phyloP scores from a whole-genome alignment of 2,888 invertebrate species.

The Dasypolia templi region DNA sequence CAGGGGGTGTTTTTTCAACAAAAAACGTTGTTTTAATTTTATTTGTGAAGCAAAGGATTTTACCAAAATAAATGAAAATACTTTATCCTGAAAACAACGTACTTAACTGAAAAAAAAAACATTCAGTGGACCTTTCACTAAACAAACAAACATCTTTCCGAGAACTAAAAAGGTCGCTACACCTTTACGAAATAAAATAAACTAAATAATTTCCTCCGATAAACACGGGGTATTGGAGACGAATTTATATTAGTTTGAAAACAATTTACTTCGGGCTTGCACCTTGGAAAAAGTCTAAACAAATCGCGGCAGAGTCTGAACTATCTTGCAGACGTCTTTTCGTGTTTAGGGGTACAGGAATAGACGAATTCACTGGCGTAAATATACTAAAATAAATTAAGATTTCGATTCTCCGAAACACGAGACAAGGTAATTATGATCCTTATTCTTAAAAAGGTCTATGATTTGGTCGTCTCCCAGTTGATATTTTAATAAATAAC shows the following conservation, averaged over 20 bases:
- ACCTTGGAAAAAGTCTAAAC: constrained; percentile 77
- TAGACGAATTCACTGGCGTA: constrained; percentile 1
- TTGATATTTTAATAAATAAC: too few species aligned
- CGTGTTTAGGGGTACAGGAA: constrained; percentile 55
- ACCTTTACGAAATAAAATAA: constrained; percentile 50
- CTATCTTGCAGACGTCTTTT: constrained; percentile 68
- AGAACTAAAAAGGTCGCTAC: constrained; percentile 46
- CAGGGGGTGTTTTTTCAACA: too few species aligned
- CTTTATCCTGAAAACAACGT: neutral
- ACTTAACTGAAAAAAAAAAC: neutral
- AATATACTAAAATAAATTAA: neutral
- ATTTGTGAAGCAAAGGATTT: neutral
- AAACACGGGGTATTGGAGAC: constrained; percentile 69
- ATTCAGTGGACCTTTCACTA: constrained; percentile 12
- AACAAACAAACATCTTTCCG: constrained; percentile 29
- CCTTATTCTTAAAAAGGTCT: too few species aligned
- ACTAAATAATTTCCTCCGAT: constrained; percentile 67
- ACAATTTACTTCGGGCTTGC: constrained; percentile 76
- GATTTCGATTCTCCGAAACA: too few species aligned
- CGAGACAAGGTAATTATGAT: too few species aligned
- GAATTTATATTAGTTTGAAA: constrained; percentile 76
- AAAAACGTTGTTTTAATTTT: neutral
- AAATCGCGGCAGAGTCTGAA: constrained; percentile 72
- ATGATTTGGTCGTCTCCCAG: too few species aligned
- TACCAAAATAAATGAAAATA: constrained; percentile 5